phyloP scores from a whole-genome alignment of 2,113 vertebrate genomes.

The Stigmatopora argus region DNA sequence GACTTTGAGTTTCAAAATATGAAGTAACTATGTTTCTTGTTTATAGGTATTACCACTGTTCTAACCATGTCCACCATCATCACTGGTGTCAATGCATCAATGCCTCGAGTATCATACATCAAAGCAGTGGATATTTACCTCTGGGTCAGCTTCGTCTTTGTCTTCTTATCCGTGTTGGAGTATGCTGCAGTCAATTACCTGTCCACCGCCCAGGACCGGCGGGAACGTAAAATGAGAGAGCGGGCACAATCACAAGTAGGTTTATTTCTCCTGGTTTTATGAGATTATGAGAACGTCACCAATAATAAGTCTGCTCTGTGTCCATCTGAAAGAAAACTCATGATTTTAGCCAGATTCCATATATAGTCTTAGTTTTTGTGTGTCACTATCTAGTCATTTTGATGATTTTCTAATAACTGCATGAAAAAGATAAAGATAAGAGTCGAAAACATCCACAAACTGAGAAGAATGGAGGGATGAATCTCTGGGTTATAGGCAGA shows the following conservation, averaged over 20 bases:
- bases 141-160: constrained; percentile 79
- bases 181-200: constrained; percentile 89
- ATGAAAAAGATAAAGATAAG: too few species aligned
- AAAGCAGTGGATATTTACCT: constrained; percentile 79
- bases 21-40: constrained; percentile 6
- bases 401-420: too few species aligned
- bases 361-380: too few species aligned
- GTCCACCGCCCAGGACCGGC: constrained; percentile 86
- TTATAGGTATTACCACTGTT: constrained; percentile 85
- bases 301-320: background rate
- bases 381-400: too few species aligned
- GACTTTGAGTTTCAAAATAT: constrained; percentile 3
- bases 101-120: constrained; percentile 76
- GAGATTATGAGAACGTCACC: background rate
- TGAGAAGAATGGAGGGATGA: too few species aligned
- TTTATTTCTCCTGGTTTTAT: constrained; percentile 8
- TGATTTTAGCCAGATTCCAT: too few species aligned
- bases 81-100: constrained; percentile 75
- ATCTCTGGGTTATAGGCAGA: too few species aligned
- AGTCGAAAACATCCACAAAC: too few species aligned
- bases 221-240: constrained; percentile 78
- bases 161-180: constrained; percentile 76
- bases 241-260: constrained; percentile 72
- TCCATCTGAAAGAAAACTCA: too few species aligned
- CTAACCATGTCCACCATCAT: constrained; percentile 91